Conservation (phyloP, 2,888 invertebrate genomes). For the Caenorhabditis imperialis region DNA sequence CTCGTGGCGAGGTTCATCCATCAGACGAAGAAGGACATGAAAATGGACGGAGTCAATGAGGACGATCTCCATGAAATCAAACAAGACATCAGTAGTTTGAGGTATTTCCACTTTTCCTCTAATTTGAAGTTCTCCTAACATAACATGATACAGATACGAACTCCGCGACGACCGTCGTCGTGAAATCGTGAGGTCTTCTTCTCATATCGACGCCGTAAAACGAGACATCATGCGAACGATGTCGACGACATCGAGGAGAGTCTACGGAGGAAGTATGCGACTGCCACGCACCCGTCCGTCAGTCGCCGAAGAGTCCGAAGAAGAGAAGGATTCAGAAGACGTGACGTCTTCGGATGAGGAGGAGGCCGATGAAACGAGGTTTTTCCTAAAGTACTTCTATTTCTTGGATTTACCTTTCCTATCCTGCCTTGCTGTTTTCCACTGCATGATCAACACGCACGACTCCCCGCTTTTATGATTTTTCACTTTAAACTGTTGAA, state of each 20-base stretch:
- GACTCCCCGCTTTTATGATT: not conserved
- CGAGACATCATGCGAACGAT: conserved; percentile 80
- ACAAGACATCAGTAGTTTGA: conserved; percentile 82
- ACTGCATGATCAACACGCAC: not conserved
- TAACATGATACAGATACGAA: conserved; percentile 81
- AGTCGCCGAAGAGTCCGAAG: conserved; percentile 63
- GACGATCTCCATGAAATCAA: conserved; percentile 82
- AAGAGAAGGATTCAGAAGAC: conserved; percentile 34
- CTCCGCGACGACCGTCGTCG: conserved; percentile 81
- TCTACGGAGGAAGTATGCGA: conserved; percentile 48
- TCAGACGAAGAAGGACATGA: conserved; percentile 80
- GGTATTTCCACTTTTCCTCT: conserved; percentile 75
- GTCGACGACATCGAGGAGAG: conserved; percentile 59
- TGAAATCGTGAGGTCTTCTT: conserved; percentile 79
- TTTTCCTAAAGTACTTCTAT: conserved; percentile 41
- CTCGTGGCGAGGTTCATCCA: conserved; percentile 78
- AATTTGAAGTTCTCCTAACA: conserved; percentile 13
- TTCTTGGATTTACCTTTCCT: conserved; percentile 7
- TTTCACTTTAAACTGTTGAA: not conserved
- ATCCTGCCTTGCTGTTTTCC: not conserved
- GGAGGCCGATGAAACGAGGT: conserved; percentile 37
- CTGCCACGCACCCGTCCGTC: conserved; percentile 54
- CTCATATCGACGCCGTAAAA: conserved; percentile 80
- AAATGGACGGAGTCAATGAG: conserved; percentile 82
- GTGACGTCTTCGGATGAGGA: conserved; percentile 26